These are phyloP conservation scores for Byasa hedistus DNA, from an alignment of 2,888 invertebrate genomes.

Conservation along the genomic window DNA sequence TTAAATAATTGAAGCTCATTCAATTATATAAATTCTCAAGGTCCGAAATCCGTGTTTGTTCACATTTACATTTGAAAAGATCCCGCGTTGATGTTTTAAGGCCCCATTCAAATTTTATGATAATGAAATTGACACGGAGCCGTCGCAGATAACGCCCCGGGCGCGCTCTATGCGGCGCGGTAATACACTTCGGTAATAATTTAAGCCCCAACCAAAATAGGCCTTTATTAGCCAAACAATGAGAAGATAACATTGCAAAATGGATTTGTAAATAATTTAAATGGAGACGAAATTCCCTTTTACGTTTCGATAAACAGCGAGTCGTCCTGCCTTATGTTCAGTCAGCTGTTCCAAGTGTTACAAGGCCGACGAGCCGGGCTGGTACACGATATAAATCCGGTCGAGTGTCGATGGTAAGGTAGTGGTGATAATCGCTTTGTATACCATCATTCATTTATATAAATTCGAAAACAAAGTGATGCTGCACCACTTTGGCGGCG, in stretches of 20 bases:
- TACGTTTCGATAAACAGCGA: background rate
- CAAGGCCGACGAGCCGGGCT: too few species aligned
- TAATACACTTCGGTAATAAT: slow-evolving; percentile 12
- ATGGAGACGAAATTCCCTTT: background rate
- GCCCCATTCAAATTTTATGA: slow-evolving; percentile 18
- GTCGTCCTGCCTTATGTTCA: too few species aligned
- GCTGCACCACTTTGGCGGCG: too few species aligned
- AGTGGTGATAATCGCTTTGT: too few species aligned
- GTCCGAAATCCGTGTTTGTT: slow-evolving; percentile 3
- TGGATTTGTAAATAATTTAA: slow-evolving; percentile 9
- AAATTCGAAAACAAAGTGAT: too few species aligned
- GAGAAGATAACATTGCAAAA: slow-evolving; percentile 13
- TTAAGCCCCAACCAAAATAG: slow-evolving; percentile 19
- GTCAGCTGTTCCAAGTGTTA: too few species aligned
- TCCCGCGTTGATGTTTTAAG: slow-evolving; percentile 19
- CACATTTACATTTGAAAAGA: slow-evolving; percentile 22
- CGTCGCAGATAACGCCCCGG: slow-evolving; percentile 10
- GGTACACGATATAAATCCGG: too few species aligned
- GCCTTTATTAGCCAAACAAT: slow-evolving; percentile 13
- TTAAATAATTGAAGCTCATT: background rate
- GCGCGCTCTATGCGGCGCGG: background rate
- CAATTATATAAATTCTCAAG: slow-evolving; percentile 2
- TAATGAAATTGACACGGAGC: slow-evolving; percentile 25
- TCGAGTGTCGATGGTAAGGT: too few species aligned
- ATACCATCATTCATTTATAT: too few species aligned